Evolutionary conservation across 2,888 invertebrate species (phyloP).

Genomic region (Autographa gamma): DNA sequence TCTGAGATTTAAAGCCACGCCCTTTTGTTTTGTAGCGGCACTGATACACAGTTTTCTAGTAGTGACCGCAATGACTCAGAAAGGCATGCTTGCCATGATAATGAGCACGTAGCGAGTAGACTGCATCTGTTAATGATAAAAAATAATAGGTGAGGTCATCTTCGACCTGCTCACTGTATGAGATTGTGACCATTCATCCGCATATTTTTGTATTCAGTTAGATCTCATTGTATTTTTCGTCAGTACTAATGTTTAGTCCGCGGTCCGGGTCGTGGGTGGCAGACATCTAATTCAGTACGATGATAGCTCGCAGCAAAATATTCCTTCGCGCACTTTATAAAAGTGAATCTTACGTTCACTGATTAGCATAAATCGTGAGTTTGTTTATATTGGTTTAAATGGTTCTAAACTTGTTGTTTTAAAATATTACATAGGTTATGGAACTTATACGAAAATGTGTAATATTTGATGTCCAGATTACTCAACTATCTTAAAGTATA

Average conservation of each 20-base stretch:
- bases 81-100: slow-evolving; percentile 67
- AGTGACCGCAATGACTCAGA: slow-evolving; percentile 63
- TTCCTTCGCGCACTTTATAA: slow-evolving; percentile 51
- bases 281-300: slow-evolving; percentile 65
- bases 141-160: slow-evolving; percentile 76
- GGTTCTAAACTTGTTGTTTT: not conserved
- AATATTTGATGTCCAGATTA: not conserved
- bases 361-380: slow-evolving; percentile 49
- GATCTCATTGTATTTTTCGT: slow-evolving; percentile 54
- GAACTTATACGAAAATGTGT: not conserved
- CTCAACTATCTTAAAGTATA: no score
- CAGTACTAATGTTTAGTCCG: slow-evolving; percentile 62
- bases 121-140: slow-evolving; percentile 73
- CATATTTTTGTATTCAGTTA: slow-evolving; percentile 54
- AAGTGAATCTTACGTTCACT: slow-evolving; percentile 62
- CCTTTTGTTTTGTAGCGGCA: slow-evolving; percentile 57
- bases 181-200: slow-evolving; percentile 59
- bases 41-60: slow-evolving; percentile 56
- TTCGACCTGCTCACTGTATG: slow-evolving; percentile 52
- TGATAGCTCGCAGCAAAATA: slow-evolving; percentile 58
- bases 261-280: slow-evolving; percentile 63
- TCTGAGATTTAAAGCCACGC: slow-evolving; percentile 56
- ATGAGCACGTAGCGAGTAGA: slow-evolving; percentile 51
- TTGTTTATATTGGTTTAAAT: not conserved
- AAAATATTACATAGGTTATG: not conserved